Conservation (phyloP, 2,113 vertebrate species). For the Cichladusa arquata region DNA sequence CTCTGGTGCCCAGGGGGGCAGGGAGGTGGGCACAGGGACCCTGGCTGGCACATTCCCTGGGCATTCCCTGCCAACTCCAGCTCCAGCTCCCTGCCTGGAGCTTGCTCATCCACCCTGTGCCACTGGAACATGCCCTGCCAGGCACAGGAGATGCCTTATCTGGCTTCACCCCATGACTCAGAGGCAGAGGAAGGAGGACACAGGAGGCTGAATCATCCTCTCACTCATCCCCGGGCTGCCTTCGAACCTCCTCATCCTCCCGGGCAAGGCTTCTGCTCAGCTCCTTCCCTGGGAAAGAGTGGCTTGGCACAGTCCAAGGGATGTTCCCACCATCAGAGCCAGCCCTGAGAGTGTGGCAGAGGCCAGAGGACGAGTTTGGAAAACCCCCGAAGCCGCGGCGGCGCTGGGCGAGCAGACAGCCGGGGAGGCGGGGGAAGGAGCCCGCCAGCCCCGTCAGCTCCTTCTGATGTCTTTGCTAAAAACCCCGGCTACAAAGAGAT, state of each 20-base stretch:
- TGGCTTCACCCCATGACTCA: background rate
- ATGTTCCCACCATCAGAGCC: background rate
- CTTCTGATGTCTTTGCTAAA: constrained; percentile 88
- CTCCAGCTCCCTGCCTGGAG: background rate
- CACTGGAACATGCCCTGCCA: background rate
- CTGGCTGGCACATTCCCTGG: fast-evolving
- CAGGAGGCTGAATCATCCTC: background rate
- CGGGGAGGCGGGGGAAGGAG: background rate
- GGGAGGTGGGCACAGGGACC: background rate
- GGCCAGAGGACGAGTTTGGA: background rate
- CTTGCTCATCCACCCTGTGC: background rate
- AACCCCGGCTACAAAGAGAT: constrained; percentile 83
- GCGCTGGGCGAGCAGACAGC: background rate
- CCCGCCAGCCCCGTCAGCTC: constrained; percentile 65
- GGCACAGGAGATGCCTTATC: background rate
- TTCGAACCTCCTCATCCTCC: background rate
- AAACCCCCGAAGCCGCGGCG: fast-evolving
- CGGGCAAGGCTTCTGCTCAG: background rate
- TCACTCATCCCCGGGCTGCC: background rate
- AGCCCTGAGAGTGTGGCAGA: fast-evolving
- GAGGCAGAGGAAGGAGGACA: background rate
- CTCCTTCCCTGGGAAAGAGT: background rate
- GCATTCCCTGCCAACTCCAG: background rate
- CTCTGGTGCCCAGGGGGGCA: background rate
- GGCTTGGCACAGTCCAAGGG: fast-evolving